phyloP scores from a whole-genome alignment of 2,113 vertebrate species.

The Psettodes erumei region DNA sequence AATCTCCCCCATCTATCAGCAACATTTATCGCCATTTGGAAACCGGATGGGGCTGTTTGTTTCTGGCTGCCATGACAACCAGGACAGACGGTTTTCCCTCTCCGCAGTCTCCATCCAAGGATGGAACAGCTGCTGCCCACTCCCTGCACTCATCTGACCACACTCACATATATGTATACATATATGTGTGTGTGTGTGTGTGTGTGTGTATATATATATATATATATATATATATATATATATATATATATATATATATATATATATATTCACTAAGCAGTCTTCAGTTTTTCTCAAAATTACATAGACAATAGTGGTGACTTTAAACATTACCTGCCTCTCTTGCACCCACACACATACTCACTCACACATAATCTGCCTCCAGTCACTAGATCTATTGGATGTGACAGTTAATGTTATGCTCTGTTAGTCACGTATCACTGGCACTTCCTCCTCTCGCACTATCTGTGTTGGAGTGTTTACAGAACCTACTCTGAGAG shows the following conservation, averaged over 20 bases:
- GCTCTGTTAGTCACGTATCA: slow-evolving; percentile 70
- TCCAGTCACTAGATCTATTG: slow-evolving; percentile 51
- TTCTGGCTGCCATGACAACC: slow-evolving; percentile 69
- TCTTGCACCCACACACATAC: slow-evolving; percentile 2
- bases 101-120: slow-evolving; percentile 36
- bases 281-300: slow-evolving; percentile 17
- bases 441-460: slow-evolving; percentile 50
- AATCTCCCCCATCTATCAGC: slow-evolving; percentile 50
- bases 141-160: slow-evolving; percentile 39
- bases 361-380: slow-evolving; percentile 2
- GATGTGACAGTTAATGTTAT: slow-evolving; percentile 76
- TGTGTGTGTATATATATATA: too few relatives aligned
- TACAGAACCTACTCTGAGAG: slow-evolving; percentile 47
- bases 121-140: slow-evolving; percentile 68
- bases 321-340: slow-evolving; percentile 36
- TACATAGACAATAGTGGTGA: not conserved
- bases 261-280: not conserved
- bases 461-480: slow-evolving; percentile 58
- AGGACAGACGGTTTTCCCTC: slow-evolving; percentile 58
- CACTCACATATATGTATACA: slow-evolving; percentile 6
- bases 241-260: too few relatives aligned
- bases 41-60: slow-evolving; percentile 70
- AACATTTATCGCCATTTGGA: slow-evolving; percentile 63
- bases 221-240: too few relatives aligned
- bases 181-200: too few relatives aligned